Percentiles rank a stretch among this genome's conserved stretches.
These are phyloP conservation scores for Eulemur rufifrons DNA, from an alignment of 2,113 vertebrate species.

Conservation along the genomic window DNA sequence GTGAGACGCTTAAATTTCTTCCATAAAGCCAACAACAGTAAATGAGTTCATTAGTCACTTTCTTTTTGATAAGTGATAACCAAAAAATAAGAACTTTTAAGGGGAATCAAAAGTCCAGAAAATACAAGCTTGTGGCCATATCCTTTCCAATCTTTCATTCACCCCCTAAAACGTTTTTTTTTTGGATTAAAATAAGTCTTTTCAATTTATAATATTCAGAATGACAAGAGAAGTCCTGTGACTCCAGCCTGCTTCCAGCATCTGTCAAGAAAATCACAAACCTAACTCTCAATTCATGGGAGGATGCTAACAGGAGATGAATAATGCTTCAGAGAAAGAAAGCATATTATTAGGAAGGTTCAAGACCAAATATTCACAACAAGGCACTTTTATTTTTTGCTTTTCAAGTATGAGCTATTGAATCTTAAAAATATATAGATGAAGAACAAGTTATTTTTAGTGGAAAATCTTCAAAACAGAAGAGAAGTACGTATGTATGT, in stretches of 20 bases:
- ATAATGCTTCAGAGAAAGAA: slow-evolving; percentile 34
- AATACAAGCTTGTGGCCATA: slow-evolving; percentile 40
- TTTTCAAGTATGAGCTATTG: background rate
- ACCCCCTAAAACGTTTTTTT: background rate
- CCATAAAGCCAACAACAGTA: slow-evolving; percentile 67
- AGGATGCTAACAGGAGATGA: slow-evolving; percentile 76
- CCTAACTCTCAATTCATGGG: slow-evolving; percentile 61
- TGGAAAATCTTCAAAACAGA: slow-evolving; percentile 5
- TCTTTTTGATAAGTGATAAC: slow-evolving; percentile 61
- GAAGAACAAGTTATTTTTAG: background rate
- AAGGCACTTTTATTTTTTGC: background rate
- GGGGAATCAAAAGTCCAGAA: slow-evolving; percentile 49
- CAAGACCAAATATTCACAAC: slow-evolving; percentile 20
- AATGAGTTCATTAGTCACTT: slow-evolving; percentile 63
- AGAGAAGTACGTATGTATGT: background rate
- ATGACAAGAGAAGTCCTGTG: slow-evolving; percentile 77
- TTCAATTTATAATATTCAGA: slow-evolving; percentile 78
- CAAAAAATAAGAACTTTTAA: slow-evolving; percentile 58
- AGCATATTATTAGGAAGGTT: slow-evolving; percentile 8
- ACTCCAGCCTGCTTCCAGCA: slow-evolving; percentile 78
- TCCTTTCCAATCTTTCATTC: slow-evolving; percentile 19
- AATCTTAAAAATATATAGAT: slow-evolving; percentile 30
- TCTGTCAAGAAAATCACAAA: slow-evolving; percentile 82
- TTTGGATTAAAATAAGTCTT: slow-evolving; percentile 61
- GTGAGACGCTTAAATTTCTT: slow-evolving; percentile 49